Percentiles rank a stretch among this genome's conserved stretches.
Conservation (phyloP, 2,888 invertebrate species). For the Volucella inflata region DNA sequence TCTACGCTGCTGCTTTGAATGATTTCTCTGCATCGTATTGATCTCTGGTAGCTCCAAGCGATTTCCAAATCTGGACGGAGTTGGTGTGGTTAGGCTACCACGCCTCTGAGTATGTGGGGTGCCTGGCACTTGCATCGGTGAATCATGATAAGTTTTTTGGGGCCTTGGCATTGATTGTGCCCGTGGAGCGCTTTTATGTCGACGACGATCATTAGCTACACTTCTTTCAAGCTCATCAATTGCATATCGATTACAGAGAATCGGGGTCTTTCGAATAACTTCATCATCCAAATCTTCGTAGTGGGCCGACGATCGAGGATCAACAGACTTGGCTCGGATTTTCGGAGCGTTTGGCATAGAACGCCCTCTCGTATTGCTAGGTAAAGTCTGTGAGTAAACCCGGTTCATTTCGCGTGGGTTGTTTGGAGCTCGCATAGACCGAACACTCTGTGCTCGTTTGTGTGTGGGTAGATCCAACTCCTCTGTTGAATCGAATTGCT, state of each 20-base stretch:
- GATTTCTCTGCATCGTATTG: slow-evolving; percentile 67
- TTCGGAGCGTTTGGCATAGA: slow-evolving; percentile 77
- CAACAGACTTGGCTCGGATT: slow-evolving; percentile 81
- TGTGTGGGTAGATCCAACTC: slow-evolving; percentile 78
- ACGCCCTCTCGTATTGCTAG: slow-evolving; percentile 76
- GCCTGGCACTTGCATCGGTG: slow-evolving; percentile 56
- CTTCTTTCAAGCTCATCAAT: slow-evolving; percentile 83
- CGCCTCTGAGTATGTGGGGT: slow-evolving; percentile 65
- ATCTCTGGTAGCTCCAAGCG: slow-evolving; percentile 81
- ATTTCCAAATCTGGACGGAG: slow-evolving; percentile 80
- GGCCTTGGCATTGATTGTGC: slow-evolving; percentile 83
- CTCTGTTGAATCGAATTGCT: slow-evolving; percentile 80
- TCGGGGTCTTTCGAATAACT: slow-evolving; percentile 85
- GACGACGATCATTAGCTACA: slow-evolving; percentile 65
- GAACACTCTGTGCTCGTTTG: slow-evolving; percentile 81
- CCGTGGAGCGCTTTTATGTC: slow-evolving; percentile 76
- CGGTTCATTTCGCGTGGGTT: slow-evolving; percentile 79
- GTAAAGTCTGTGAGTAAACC: slow-evolving; percentile 77
- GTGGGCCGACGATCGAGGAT: slow-evolving; percentile 80
- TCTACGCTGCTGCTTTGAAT: slow-evolving; percentile 68
- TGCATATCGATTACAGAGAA: slow-evolving; percentile 89
- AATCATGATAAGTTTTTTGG: slow-evolving; percentile 70
- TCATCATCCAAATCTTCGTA: slow-evolving; percentile 81
- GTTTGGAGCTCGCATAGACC: slow-evolving; percentile 80
- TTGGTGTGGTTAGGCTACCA: slow-evolving; percentile 76